These are phyloP conservation scores for Liodrosophila aerea DNA, from an alignment of 2,888 invertebrate species.

Conservation along the genomic window DNA sequence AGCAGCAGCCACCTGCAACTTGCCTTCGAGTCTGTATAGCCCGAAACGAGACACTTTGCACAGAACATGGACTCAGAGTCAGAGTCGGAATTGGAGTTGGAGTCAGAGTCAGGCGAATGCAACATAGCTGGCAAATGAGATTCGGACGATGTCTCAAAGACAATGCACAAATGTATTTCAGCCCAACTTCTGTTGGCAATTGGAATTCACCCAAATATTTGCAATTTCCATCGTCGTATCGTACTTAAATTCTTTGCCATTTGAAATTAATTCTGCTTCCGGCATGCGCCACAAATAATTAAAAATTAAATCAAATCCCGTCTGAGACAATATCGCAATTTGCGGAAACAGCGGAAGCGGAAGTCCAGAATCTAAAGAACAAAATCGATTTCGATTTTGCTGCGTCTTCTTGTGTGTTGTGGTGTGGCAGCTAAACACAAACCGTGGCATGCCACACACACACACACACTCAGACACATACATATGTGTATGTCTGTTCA, in stretches of 20 bases:
- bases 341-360: slow-evolving; percentile 69
- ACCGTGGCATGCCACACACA: slow-evolving; percentile 16
- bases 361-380: slow-evolving; percentile 46
- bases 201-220: slow-evolving; percentile 25
- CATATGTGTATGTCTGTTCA: slow-evolving; percentile 8
- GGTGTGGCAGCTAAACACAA: slow-evolving; percentile 24
- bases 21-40: slow-evolving; percentile 6
- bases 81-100: slow-evolving; percentile 6
- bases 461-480: slow-evolving; percentile 1
- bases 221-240: too few relatives aligned
- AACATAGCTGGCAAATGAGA: slow-evolving; percentile 25
- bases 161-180: slow-evolving; percentile 8
- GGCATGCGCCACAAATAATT: slow-evolving; percentile 32
- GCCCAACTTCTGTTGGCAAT: background rate
- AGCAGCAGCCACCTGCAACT: background rate
- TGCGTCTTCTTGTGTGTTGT: slow-evolving; percentile 20
- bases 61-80: slow-evolving; percentile 23
- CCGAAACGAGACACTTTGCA: too few relatives aligned
- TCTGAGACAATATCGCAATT: slow-evolving; percentile 61
- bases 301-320: slow-evolving; percentile 41
- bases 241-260: too few relatives aligned
- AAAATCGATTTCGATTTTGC: slow-evolving; percentile 51
- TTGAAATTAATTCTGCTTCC: slow-evolving; percentile 29
- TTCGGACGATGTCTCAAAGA: slow-evolving; percentile 14
- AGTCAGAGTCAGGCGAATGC: slow-evolving; percentile 7